Percentiles rank a stretch among this genome's conserved stretches.
phyloP scores from a whole-genome alignment of 2,888 invertebrate species.

The Platycheirus rosarum region DNA sequence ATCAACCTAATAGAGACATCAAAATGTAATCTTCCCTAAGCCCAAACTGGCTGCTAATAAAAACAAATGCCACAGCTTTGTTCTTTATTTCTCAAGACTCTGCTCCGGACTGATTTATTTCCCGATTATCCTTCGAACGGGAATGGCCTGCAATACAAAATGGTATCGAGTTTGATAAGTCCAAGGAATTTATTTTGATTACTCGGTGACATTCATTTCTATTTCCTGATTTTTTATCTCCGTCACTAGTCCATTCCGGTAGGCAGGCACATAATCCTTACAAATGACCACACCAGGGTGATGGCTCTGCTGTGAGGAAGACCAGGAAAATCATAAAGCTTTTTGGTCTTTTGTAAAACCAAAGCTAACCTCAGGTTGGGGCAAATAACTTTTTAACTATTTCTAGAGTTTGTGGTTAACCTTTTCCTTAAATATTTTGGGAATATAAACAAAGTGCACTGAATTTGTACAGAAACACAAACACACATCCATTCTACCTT shows the following conservation, averaged over 20 bases:
- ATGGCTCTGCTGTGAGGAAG: constrained; percentile 13
- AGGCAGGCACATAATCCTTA: constrained; percentile 74
- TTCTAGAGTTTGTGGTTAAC: constrained; percentile 65
- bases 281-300: constrained; percentile 74
- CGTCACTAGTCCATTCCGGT: constrained; percentile 55
- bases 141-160: neutral
- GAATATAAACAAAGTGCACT: constrained; percentile 51
- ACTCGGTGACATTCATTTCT: constrained; percentile 82
- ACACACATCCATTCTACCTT: constrained; percentile 31
- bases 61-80: constrained; percentile 67
- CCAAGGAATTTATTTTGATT: constrained; percentile 81
- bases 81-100: constrained; percentile 41
- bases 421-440: constrained; percentile 49
- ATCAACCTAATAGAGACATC: constrained; percentile 59
- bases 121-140: constrained; percentile 46
- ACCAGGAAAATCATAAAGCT: constrained; percentile 47
- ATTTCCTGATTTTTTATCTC: constrained; percentile 78
- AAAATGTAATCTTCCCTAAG: constrained; percentile 53
- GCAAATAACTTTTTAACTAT: constrained; percentile 70
- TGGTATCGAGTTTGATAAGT: constrained; percentile 72
- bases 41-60: constrained; percentile 45
- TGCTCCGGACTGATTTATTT: constrained; percentile 58
- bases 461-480: neutral
- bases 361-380: constrained; percentile 57
- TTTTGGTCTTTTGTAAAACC: constrained; percentile 28